Evolutionary conservation across 2,888 invertebrate genomes (phyloP), one percentile per base, ranked within the genome.

Genomic region (Galerucella calmariensis): DNA sequence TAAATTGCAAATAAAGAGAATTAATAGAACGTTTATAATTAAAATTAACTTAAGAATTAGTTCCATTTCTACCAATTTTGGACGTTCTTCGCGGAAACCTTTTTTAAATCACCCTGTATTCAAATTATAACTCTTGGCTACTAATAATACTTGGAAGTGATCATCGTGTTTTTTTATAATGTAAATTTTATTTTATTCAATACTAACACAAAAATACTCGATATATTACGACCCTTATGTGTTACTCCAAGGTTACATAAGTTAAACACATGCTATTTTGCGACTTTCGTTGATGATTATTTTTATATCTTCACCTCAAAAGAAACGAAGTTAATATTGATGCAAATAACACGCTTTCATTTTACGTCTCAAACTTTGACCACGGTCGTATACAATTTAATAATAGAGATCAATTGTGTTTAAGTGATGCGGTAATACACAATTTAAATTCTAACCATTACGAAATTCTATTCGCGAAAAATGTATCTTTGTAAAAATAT

Each of bases 401-500:
- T 72, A 72, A 72, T 72, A 67, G 41, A 65, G 58, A 71, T 53
- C 72, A 72, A 72, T 72, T 72, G 72, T 67, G 58, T 46, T 62
- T 72, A 72, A 72, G 72, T 72, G 66, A 72, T 72, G 72, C 65
- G 56, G 46, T 72, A 72, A 72, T 56, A 72, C 67, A 67, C 67
- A 67, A 66, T 72, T 72, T 72, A 72, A 9, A 46, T 46, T 27
- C n/a, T 65, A 16, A 10, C 46, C 46, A 46, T n/a, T 46, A 65
- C 10, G 20, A 62, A 41, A 62, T 51, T 51, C 62, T 41, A 9
- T 44, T 46, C 44, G 16, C 44, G 16, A 20, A 65, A 56, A 56
- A 8, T 16, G 10, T 56, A 20, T 16, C 9, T 56, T 56, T 56
- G 56, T 20, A 51, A n/a, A 51, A 51, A 51, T 56, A 20, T 35